phyloP scores from a whole-genome alignment of 2,113 vertebrate species.

The Pristiophorus japonicus region DNA sequence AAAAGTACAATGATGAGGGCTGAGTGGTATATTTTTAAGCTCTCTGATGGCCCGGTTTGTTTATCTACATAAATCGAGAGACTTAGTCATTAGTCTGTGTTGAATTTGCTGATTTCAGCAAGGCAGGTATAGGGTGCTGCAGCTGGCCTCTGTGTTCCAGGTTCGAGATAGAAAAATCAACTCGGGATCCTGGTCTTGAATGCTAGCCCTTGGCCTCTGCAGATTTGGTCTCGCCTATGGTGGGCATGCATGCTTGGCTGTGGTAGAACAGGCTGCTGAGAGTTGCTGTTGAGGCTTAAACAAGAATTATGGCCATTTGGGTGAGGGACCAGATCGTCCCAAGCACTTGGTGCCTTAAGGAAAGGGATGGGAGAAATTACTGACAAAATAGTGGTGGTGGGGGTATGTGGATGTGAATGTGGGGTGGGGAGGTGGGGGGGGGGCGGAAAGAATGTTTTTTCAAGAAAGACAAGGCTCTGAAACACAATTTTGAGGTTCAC shows the following conservation, averaged over 20 bases:
- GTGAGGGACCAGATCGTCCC: neutral
- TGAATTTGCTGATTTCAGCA: neutral
- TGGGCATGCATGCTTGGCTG: neutral
- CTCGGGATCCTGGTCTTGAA: neutral
- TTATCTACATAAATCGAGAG: neutral
- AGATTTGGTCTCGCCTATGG: neutral
- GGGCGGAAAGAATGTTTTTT: neutral
- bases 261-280: neutral
- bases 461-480: neutral
- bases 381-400: neutral
- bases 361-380: neutral
- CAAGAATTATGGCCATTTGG: neutral
- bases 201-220: neutral
- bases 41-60: neutral
- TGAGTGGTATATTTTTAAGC: neutral
- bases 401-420: no score
- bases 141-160: neutral
- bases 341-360: neutral
- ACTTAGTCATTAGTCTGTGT: neutral
- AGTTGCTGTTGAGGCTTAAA: neutral
- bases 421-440: neutral
- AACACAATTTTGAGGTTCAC: neutral
- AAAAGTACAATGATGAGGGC: neutral
- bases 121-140: no score
- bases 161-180: neutral